These are phyloP conservation scores for Malthinus flaveolus DNA, from an alignment of 2,888 invertebrate species.

Conservation along the genomic window DNA sequence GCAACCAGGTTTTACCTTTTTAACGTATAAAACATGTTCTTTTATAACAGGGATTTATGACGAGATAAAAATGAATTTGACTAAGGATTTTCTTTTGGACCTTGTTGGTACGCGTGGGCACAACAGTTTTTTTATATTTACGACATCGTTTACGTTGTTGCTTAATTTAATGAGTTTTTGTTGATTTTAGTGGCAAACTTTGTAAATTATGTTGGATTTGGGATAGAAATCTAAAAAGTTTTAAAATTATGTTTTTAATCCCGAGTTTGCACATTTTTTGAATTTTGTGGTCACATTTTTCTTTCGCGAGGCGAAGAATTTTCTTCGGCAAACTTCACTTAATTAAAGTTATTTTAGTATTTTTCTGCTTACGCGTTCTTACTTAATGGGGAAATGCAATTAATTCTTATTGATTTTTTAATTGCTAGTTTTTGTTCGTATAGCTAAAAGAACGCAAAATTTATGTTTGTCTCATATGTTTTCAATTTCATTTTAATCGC, in stretches of 20 bases:
- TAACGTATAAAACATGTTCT: neutral
- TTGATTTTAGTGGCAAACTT: too few species aligned
- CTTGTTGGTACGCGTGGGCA: constrained; percentile 3
- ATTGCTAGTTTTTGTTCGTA: neutral
- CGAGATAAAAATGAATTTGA: neutral
- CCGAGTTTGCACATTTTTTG: too few species aligned
- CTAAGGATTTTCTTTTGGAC: neutral
- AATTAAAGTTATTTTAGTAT: too few species aligned
- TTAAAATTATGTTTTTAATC: too few species aligned
- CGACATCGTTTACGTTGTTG: neutral
- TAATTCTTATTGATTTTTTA: constrained; percentile 1
- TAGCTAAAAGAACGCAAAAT: neutral
- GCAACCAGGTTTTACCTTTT: constrained; percentile 11
- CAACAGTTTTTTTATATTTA: constrained; percentile 1
- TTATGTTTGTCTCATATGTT: neutral
- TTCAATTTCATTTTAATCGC: constrained; percentile 4
- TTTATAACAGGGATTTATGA: constrained; percentile 1
- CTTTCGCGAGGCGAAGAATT: too few species aligned
- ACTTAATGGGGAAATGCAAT: neutral
- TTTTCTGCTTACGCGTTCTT: too few species aligned
- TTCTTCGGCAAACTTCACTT: too few species aligned
- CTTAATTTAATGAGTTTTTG: too few species aligned
- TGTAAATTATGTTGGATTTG: too few species aligned
- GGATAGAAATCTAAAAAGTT: too few species aligned
- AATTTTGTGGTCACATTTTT: too few species aligned